These are phyloP conservation scores for Neoascia interrupta DNA, from an alignment of 2,888 invertebrate genomes.

Conservation along the genomic window DNA sequence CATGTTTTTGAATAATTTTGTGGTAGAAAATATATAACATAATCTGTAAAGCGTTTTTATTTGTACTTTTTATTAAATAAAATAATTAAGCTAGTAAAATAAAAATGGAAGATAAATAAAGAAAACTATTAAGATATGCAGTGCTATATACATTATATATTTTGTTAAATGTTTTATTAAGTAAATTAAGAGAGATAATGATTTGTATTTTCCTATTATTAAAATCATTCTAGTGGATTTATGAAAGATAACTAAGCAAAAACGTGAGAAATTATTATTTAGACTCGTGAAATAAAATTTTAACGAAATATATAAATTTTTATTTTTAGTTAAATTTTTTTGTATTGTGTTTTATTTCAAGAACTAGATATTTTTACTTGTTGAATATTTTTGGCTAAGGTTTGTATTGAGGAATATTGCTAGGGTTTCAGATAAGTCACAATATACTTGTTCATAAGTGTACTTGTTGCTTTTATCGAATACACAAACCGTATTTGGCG, in stretches of 20 bases:
- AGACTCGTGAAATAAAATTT: constrained; percentile 41
- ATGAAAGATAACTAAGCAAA: background rate
- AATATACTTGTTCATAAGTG: no score
- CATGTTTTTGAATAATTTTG: no score
- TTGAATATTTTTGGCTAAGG: no score
- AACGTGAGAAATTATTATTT: constrained; percentile 19
- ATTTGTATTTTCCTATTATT: constrained; percentile 8
- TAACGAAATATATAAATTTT: constrained; percentile 55
- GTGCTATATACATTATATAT: constrained; percentile 53
- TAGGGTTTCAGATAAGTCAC: no score
- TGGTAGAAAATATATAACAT: constrained; percentile 16
- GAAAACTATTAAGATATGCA: constrained; percentile 19
- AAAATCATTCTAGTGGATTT: constrained; percentile 18
- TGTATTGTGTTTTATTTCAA: constrained; percentile 14
- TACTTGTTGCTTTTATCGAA: no score
- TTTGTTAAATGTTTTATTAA: constrained; percentile 31
- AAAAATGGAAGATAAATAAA: constrained; percentile 3
- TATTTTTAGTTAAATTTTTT: constrained; percentile 58
- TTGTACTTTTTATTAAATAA: constrained; percentile 11
- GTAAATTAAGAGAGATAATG: constrained; percentile 21
- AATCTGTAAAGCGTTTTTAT: constrained; percentile 13
- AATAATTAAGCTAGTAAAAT: no score
- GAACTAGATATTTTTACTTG: no score
- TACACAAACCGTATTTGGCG: no score
- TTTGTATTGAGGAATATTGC: no score